Percentiles rank a stretch among this genome's conserved stretches.
Evolutionary conservation across 2,797 vertebrate genomes (phyloP).

Genomic region (Enteromius unitaeniatus): DNA sequence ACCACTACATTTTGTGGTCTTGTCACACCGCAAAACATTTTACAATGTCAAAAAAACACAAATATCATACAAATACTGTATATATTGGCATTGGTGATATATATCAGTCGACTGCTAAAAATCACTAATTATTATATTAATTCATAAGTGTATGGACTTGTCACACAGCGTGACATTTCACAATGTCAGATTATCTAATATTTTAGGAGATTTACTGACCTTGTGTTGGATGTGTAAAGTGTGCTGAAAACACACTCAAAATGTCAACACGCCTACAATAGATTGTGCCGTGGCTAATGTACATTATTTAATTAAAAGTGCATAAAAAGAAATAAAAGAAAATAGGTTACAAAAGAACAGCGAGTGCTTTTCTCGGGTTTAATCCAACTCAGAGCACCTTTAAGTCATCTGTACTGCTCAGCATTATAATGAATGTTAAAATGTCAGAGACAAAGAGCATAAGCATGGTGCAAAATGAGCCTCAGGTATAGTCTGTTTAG

Average conservation of each 20-base stretch:
- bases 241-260: neutral
- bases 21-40: neutral
- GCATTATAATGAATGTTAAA: slow-evolving; percentile 71
- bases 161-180: neutral
- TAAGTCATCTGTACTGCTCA: slow-evolving; percentile 34
- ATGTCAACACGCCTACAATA: slow-evolving; percentile 60
- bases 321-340: slow-evolving; percentile 66
- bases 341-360: slow-evolving; percentile 50
- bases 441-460: slow-evolving; percentile 61
- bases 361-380: slow-evolving; percentile 58
- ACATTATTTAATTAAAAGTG: slow-evolving; percentile 65
- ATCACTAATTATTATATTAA: neutral
- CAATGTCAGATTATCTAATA: neutral
- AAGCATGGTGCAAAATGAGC: slow-evolving; percentile 51
- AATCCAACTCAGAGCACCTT: slow-evolving; percentile 65
- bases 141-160: neutral
- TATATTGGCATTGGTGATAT: neutral
- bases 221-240: neutral
- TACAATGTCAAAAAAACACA: neutral
- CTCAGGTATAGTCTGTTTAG: slow-evolving; percentile 54
- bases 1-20: too few relatives aligned
- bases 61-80: neutral
- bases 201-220: neutral
- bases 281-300: slow-evolving; percentile 49
- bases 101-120: neutral